Base-by-base conservation (phyloP, 2,113 vertebrate genomes). In the Lanius collurio region DNA sequence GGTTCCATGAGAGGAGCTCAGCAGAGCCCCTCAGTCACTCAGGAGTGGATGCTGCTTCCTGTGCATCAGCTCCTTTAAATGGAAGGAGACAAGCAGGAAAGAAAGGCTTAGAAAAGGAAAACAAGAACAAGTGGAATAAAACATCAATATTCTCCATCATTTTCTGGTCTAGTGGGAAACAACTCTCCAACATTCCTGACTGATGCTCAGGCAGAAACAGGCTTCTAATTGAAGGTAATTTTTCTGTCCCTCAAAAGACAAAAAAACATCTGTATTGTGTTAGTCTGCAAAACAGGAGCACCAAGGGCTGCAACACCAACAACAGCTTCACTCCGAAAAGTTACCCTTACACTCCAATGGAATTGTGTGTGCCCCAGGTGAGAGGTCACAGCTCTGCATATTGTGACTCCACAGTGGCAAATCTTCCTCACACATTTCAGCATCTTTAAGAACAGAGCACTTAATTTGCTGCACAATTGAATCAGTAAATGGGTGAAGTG, bases 271-370 rank as follows among this genome's bases (percentile, higher is more conserved):
- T 69, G 16, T 33, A 11, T 27, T 42, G 9, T 42, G 14, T 47
- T 56, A 31, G 6, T 39, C 41, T 85, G 44, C 44, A 53, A 64
- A 47, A 23, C 9, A 56, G 30, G 74, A 76, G 7, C 26, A 31
- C 20, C 13, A 42, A 64, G 17, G 67, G 37, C 26, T 53, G 4
- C 37, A 53, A 28, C 39, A 69, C 17, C 59, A 79, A 49, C 22
- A 86, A 37, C 44, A 95, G 71, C 76, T 95, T 89, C 47, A 84
- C 50, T 94, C 76, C 88, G 39, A 57, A 83, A 87, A 83, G 79
- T 31, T 87, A 39, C 79, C 85, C 70, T 85, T 67, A 67, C 69
- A 47, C 44, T 63, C 85, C 92, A 86, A 19, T 71, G 91, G 89
- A 82, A 77, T 41, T 78, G 75, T 28, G 4, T 13, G 7, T 14